Percentiles rank a stretch among this genome's conserved stretches.
These are phyloP conservation scores for Elachura formosa DNA, from an alignment of 2,113 vertebrate species.

Conservation along the genomic window DNA sequence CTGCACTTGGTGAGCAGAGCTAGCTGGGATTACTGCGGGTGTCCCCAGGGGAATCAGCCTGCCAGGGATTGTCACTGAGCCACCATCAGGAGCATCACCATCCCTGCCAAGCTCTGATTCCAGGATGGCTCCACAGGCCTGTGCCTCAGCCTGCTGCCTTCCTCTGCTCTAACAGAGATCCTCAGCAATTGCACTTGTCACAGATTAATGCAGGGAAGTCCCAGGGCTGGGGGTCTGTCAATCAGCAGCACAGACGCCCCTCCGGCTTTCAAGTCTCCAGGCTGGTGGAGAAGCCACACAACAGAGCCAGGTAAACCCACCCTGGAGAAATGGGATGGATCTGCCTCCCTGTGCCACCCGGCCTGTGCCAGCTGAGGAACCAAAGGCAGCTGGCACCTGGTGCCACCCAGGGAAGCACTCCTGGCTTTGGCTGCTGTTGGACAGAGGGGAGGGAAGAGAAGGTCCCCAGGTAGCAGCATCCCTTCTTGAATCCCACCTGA, in stretches of 20 bases:
- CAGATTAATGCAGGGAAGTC: slow-evolving; percentile 13
- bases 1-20: background rate
- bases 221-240: background rate
- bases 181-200: background rate
- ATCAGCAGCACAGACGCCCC: background rate
- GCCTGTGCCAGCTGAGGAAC: background rate
- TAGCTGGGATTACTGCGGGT: background rate
- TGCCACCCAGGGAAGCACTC: background rate
- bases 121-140: background rate
- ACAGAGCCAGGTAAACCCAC: background rate
- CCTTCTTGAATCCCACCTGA: background rate
- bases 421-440: background rate
- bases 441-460: accelerated
- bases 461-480: background rate
- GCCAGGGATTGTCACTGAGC: background rate
- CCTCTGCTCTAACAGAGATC: background rate
- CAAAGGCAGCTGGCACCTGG: background rate
- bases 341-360: background rate
- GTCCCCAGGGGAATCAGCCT: background rate
- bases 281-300: background rate
- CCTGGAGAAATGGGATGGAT: background rate
- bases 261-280: background rate
- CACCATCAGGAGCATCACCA: too few species aligned
- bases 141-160: background rate
- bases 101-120: background rate